Evolutionary conservation across 2,113 vertebrate genomes (phyloP).

Genomic region (Caranx ignobilis): DNA sequence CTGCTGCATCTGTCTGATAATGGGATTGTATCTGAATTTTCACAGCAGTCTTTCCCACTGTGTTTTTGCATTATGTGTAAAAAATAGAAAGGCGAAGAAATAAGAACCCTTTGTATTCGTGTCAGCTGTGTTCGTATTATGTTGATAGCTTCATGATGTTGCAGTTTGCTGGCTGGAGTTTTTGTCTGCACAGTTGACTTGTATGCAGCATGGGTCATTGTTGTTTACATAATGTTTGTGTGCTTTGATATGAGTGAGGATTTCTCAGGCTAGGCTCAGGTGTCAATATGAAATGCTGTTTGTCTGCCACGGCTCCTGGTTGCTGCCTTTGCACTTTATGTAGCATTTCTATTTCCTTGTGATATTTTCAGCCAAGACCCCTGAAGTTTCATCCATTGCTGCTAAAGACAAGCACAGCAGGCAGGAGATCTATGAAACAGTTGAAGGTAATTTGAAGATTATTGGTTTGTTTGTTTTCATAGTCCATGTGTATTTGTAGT

Average conservation of each 20-base stretch:
- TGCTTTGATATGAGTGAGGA: background rate
- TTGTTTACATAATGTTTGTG: background rate
- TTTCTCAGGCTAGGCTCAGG: background rate
- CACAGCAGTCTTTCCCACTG: background rate
- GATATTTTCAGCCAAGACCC: slow-evolving; percentile 56
- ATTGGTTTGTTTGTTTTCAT: background rate
- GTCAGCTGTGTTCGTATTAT: background rate
- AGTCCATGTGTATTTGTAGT: background rate
- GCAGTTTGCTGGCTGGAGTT: background rate
- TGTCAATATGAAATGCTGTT: background rate
- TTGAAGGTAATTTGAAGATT: slow-evolving; percentile 59
- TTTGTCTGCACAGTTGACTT: background rate
- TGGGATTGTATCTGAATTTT: background rate
- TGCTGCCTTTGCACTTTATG: background rate
- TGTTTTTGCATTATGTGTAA: background rate
- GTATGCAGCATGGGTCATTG: background rate
- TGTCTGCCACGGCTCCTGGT: background rate
- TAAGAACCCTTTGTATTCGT: background rate
- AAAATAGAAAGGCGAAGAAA: background rate
- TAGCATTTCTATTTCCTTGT: slow-evolving; percentile 12
- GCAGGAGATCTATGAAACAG: slow-evolving; percentile 59
- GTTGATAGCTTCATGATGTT: background rate
- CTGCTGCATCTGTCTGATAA: slow-evolving; percentile 1
- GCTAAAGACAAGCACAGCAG: slow-evolving; percentile 44
- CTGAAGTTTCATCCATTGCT: slow-evolving; percentile 13